These are phyloP conservation scores for Ptychodera flava DNA, from an alignment of 35 echinoderm and acorn worm species.

Conservation along the genomic window DNA sequence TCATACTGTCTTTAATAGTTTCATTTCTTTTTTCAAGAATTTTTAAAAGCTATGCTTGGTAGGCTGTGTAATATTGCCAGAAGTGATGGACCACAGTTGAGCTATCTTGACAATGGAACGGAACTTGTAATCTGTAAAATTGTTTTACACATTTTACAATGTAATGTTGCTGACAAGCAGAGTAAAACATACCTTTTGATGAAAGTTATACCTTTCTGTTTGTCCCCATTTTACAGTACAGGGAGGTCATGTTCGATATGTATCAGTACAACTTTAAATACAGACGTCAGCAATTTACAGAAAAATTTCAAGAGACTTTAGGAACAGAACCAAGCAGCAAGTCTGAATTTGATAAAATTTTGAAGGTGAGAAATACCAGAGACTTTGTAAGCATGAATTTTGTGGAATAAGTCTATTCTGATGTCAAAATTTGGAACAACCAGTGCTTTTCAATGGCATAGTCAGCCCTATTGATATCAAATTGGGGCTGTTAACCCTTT, in stretches of 20 bases:
- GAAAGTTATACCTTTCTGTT: too few species aligned
- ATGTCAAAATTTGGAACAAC: background rate
- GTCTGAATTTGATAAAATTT: conserved; percentile 56
- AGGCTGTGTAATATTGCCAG: too few species aligned
- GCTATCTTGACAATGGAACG: too few species aligned
- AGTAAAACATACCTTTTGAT: too few species aligned
- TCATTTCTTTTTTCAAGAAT: too few species aligned
- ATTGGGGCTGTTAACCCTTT: background rate
- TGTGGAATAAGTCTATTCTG: background rate
- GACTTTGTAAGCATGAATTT: background rate
- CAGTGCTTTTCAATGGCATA: background rate
- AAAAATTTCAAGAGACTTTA: conserved; percentile 52
- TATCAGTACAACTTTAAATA: conserved; percentile 48
- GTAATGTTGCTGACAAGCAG: too few species aligned
- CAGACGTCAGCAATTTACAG: conserved; percentile 39
- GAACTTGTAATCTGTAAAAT: too few species aligned
- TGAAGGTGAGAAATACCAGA: conserved; percentile 36
- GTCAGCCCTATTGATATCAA: background rate
- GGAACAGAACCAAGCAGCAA: conserved; percentile 47
- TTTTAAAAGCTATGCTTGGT: too few species aligned
- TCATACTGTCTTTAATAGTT: too few species aligned
- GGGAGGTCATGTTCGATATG: conserved; percentile 60
- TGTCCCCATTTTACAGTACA: too few species aligned
- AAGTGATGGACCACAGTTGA: too few species aligned
- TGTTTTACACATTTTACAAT: too few species aligned